These are phyloP conservation scores for Microcebus tavaratra DNA, from an alignment of 2,113 vertebrate genomes.

Conservation along the genomic window DNA sequence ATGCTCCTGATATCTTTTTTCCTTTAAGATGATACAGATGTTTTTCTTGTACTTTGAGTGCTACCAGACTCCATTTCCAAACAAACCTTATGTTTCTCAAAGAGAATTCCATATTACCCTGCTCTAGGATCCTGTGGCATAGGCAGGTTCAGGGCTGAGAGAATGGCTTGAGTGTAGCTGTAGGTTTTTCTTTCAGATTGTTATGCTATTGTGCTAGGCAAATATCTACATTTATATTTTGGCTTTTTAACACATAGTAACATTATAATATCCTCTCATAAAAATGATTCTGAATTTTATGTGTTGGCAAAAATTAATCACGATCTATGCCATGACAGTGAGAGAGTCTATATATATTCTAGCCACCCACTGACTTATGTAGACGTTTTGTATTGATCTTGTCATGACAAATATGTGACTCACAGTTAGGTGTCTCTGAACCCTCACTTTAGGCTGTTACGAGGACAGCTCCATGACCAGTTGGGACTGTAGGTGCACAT, in stretches of 20 bases:
- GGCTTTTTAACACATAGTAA: not conserved
- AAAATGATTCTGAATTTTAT: not conserved
- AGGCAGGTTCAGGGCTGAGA: not conserved
- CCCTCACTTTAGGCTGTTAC: not conserved
- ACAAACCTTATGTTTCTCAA: not conserved
- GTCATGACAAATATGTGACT: not conserved
- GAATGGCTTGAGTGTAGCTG: not conserved
- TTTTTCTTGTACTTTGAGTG: not conserved
- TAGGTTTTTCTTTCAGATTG: not conserved
- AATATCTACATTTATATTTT: not conserved
- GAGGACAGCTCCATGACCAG: not conserved
- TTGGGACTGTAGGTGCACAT: not conserved
- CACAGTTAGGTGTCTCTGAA: not conserved
- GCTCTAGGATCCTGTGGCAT: not conserved
- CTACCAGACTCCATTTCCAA: not conserved
- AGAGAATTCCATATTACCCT: not conserved
- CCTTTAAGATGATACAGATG: not conserved
- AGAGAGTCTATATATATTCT: not conserved
- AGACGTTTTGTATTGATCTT: not conserved
- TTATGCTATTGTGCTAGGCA: not conserved
- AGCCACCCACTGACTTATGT: no score
- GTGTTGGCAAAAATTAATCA: not conserved
- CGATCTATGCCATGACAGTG: not conserved
- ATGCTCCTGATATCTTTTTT: not conserved
- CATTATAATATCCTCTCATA: not conserved